Conservation (phyloP, 2,797 vertebrate species). For the Pseudomugil gertrudae region DNA sequence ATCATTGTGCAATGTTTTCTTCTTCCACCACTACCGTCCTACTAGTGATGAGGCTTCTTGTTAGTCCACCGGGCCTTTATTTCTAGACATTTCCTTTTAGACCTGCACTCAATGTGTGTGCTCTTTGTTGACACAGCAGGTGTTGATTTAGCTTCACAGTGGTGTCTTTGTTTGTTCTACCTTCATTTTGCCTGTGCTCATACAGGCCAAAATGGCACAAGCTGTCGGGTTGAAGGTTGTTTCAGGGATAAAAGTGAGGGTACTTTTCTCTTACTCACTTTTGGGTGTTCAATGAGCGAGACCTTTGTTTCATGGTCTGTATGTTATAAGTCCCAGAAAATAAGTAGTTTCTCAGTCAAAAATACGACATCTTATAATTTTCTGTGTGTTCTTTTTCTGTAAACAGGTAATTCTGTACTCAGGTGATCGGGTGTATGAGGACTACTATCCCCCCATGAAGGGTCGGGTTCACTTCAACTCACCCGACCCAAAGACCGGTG, state of each 20-base stretch:
- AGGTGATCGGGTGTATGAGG: constrained; percentile 85
- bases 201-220: constrained; percentile 60
- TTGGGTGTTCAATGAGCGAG: constrained; percentile 50
- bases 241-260: constrained; percentile 50
- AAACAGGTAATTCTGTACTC: constrained; percentile 90
- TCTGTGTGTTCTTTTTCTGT: background rate
- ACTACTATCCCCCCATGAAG: constrained; percentile 81
- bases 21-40: constrained; percentile 14
- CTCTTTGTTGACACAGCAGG: constrained; percentile 77
- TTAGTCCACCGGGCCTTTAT: constrained; percentile 65
- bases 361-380: background rate
- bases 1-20: constrained; percentile 36
- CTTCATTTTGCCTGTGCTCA: constrained; percentile 49
- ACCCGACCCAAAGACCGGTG: constrained; percentile 86
- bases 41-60: constrained; percentile 12
- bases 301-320: constrained; percentile 35
- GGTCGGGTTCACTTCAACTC: constrained; percentile 89
- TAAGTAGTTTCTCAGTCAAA: background rate
- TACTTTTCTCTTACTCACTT: constrained; percentile 37
- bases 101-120: constrained; percentile 18
- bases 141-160: constrained; percentile 75
- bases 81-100: constrained; percentile 59
- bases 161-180: constrained; percentile 72
- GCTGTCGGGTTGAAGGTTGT: constrained; percentile 63
- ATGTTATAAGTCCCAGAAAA: background rate